Evolutionary conservation across 2,888 invertebrate species (phyloP), one percentile per base, ranked within the genome.

Genomic region (Eupelmus urozonus): DNA sequence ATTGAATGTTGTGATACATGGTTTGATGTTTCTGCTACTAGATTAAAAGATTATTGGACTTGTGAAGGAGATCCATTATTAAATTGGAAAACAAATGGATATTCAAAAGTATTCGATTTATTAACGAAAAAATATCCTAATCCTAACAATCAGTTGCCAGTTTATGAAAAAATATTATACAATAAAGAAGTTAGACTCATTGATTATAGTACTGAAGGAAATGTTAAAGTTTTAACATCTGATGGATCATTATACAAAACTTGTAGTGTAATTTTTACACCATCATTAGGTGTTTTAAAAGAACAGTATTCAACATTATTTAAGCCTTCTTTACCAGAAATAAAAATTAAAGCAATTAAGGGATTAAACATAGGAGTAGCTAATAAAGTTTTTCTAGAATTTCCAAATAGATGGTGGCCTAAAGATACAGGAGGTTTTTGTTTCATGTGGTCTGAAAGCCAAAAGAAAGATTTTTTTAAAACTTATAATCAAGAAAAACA

Each of bases 71-170:
- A 95, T 85, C 90, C 90, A 18, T 88, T 94, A 83, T 90, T 95
- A 2, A 93, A 94, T 84, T 97, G 96, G 96, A 95, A 94, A 82
- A 92, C 93, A 70, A 92, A 91, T 79, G 96, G 96, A 1, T 96
- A 92, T 85, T 91, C 90, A 80, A 93, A 91, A 1, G 90, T 96
- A 77, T 89, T 96, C 63, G 92, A 94, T 83, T 85, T 96, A 60
- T 90, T 96, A 80, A 91, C 93, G 93, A 91, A 91, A 81, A 92
- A 90, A 85, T 90, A 90, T 83, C 92, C 92, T 0, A 90, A 91
- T 70, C 85, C 90, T 0, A 86, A 87, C 2, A 89, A 91, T 78
- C 88, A 87, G 63, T 82, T 92, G 0, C 90, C 91, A 1, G 87
- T 91, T 2, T 85, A 82, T 82, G 85, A 85, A 55, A 88, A 91